A percentile compares a stretch with the other conserved stretches of the same genome.
phyloP scores from a whole-genome alignment of 1,140 invertebrate genomes.

The Microvelia longipes region DNA sequence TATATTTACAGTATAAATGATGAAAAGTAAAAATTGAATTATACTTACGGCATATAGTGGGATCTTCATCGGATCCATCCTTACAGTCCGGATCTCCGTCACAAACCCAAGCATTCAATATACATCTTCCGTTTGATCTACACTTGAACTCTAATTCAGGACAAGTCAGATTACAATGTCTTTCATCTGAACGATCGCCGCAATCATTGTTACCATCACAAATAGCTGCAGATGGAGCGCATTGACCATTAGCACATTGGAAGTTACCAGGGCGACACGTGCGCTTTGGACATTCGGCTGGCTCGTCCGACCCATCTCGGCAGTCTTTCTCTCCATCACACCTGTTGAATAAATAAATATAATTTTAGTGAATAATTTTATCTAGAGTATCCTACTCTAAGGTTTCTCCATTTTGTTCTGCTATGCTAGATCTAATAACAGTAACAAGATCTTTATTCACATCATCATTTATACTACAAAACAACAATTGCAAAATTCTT shows the following conservation, averaged over 20 bases:
- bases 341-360: constrained; percentile 25
- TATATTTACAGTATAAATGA: too few relatives aligned
- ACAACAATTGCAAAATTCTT: too few relatives aligned
- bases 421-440: too few relatives aligned
- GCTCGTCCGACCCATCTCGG: constrained; percentile 83
- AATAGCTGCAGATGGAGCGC: constrained; percentile 76
- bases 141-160: constrained; percentile 89
- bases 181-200: constrained; percentile 66
- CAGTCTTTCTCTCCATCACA: constrained; percentile 78
- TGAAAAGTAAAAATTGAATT: too few relatives aligned
- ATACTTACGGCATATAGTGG: constrained; percentile 59
- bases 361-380: too few relatives aligned
- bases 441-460: too few relatives aligned
- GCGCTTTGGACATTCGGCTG: constrained; percentile 54
- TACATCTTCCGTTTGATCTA: constrained; percentile 69
- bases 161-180: constrained; percentile 61
- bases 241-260: constrained; percentile 86
- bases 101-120: constrained; percentile 87
- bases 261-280: constrained; percentile 74
- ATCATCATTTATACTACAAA: too few relatives aligned
- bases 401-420: too few relatives aligned
- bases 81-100: constrained; percentile 89
- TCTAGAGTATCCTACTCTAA: too few relatives aligned
- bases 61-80: constrained; percentile 86
- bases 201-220: constrained; percentile 88